phyloP scores from a whole-genome alignment of 2,797 vertebrate genomes.

The Silurus aristotelis region DNA sequence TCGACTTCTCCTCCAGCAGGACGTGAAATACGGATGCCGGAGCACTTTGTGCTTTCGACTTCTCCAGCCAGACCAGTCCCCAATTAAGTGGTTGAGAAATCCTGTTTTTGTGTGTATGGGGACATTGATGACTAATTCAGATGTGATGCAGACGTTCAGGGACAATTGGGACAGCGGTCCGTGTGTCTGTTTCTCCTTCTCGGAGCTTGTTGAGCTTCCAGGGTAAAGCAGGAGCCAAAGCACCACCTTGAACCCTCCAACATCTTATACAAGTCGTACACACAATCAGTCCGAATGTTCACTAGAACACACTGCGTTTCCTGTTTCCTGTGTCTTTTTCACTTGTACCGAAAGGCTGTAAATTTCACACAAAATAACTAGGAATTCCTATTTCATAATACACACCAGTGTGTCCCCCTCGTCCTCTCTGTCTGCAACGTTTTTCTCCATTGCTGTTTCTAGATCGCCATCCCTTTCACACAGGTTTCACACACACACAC shows the following conservation, averaged over 20 bases:
- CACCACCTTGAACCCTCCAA: slow-evolving; percentile 24
- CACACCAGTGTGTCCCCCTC: too few species aligned
- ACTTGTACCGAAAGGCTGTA: too few species aligned
- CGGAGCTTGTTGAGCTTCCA: slow-evolving; percentile 32
- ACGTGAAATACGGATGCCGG: slow-evolving; percentile 21
- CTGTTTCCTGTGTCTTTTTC: not conserved
- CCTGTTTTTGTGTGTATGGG: slow-evolving; percentile 2
- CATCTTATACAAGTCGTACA: not conserved
- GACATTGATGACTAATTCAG: slow-evolving; percentile 30
- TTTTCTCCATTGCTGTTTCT: too few species aligned
- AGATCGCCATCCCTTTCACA: too few species aligned
- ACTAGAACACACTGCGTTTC: not conserved
- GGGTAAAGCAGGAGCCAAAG: slow-evolving; percentile 31
- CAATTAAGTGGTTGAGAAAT: slow-evolving; percentile 30
- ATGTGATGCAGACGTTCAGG: slow-evolving; percentile 30
- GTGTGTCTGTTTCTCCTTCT: slow-evolving; percentile 1
- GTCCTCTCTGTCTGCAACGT: too few species aligned
- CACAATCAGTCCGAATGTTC: not conserved
- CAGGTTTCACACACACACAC: too few species aligned
- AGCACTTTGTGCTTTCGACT: not conserved
- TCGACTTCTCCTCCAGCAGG: slow-evolving; percentile 28
- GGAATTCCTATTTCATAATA: too few species aligned
- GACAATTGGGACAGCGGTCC: slow-evolving; percentile 26
- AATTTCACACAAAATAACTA: too few species aligned
- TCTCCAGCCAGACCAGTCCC: not conserved